phyloP scores from a whole-genome alignment of 2,888 invertebrate species.

The Eupithecia pulchellata region DNA sequence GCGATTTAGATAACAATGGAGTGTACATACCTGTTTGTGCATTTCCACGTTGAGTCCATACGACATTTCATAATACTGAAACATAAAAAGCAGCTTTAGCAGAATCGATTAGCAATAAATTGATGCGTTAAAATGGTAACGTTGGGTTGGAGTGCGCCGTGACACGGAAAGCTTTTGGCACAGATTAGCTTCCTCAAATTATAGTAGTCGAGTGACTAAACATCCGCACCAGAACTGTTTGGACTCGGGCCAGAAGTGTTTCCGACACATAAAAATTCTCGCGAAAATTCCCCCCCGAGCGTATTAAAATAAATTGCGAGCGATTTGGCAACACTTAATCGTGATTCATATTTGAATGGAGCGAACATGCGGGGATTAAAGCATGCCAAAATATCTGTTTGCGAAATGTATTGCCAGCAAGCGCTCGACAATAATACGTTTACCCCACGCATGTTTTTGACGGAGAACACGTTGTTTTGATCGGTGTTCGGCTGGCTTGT shows the following conservation, averaged over 20 bases:
- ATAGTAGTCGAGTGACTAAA: conserved; percentile 81
- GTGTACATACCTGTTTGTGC: conserved; percentile 95
- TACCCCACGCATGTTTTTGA: conserved; percentile 56
- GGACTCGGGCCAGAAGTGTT: conserved; percentile 81
- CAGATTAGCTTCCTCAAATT: conserved; percentile 81
- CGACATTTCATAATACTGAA: conserved; percentile 99
- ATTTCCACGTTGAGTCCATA: conserved; percentile 98
- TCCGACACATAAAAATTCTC: conserved; percentile 84
- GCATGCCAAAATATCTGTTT: conserved; percentile 76
- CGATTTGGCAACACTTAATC: conserved; percentile 86
- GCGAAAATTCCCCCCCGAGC: conserved; percentile 81
- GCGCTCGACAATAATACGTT: conserved; percentile 57
- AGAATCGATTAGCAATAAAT: conserved; percentile 60
- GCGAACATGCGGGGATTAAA: conserved; percentile 75
- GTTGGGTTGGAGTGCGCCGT: conserved; percentile 52
- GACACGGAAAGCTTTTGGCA: conserved; percentile 78
- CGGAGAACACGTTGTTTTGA: conserved; percentile 54
- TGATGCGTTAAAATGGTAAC: conserved; percentile 64
- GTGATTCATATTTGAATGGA: conserved; percentile 82
- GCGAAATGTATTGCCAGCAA: conserved; percentile 61
- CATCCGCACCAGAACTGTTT: conserved; percentile 80
- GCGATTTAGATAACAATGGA: conserved; percentile 16
- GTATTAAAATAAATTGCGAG: conserved; percentile 85
- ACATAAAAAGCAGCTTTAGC: conserved; percentile 81
- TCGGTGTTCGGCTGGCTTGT: conserved; percentile 40